phyloP scores from a whole-genome alignment of 2,113 vertebrate species.

The Petaurus breviceps region DNA sequence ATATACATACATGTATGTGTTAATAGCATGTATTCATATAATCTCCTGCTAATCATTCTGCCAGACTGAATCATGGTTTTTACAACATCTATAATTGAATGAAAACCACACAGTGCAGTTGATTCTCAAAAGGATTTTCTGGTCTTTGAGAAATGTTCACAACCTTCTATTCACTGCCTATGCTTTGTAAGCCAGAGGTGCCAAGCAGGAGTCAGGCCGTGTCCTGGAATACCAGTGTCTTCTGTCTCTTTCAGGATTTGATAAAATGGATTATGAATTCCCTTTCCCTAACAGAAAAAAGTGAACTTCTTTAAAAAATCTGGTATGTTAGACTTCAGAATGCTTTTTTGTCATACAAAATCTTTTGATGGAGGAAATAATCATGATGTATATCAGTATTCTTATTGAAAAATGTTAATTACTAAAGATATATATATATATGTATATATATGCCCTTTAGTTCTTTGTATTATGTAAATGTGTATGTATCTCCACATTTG shows the following conservation, averaged over 20 bases:
- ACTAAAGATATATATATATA: constrained; percentile 77
- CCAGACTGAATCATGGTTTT: background rate
- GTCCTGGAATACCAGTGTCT: constrained; percentile 22
- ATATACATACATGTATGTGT: background rate
- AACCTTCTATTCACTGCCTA: background rate
- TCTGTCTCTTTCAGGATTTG: background rate
- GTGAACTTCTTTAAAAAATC: constrained; percentile 33
- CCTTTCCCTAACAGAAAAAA: constrained; percentile 22
- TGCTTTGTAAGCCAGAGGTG: constrained; percentile 33
- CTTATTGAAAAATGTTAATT: constrained; percentile 90
- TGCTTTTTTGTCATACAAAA: constrained; percentile 85
- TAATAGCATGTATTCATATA: background rate
- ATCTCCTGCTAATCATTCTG: background rate
- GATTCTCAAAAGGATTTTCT: background rate
- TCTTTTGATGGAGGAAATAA: constrained; percentile 86
- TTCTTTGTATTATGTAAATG: background rate
- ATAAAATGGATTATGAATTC: constrained; percentile 60
- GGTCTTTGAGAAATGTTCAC: constrained; percentile 11
- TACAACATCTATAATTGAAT: background rate
- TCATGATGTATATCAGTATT: constrained; percentile 89
- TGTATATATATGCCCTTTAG: background rate
- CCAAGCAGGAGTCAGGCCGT: constrained; percentile 56
- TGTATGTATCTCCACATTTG: no score
- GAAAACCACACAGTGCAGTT: background rate
- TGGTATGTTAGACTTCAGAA: constrained; percentile 72